Evolutionary conservation across 2,113 vertebrate species (phyloP).

Genomic region (Natator depressus): DNA sequence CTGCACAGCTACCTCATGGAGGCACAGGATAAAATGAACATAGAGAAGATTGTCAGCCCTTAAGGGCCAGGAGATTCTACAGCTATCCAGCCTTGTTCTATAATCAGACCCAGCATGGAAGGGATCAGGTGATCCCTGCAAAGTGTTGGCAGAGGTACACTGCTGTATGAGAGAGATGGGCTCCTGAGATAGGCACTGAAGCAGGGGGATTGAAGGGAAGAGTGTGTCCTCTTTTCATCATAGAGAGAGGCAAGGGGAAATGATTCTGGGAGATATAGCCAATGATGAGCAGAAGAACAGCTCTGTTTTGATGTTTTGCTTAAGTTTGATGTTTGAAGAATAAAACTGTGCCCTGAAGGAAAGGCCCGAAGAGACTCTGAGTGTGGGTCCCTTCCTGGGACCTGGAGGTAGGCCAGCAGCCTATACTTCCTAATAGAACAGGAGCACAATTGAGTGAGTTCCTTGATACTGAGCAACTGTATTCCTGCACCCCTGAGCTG

Average conservation of each 20-base stretch:
- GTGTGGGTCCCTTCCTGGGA: not conserved
- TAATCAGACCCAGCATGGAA: not conserved
- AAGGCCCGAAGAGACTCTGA: not conserved
- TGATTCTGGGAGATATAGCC: not conserved
- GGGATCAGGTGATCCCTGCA: not conserved
- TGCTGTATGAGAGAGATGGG: not conserved
- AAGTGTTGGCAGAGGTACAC: not conserved
- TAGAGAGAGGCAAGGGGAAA: not conserved
- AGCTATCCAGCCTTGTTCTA: not conserved
- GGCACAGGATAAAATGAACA: not conserved
- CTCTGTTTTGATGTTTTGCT: not conserved
- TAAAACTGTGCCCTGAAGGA: not conserved
- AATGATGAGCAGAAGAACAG: not conserved
- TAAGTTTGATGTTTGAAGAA: not conserved
- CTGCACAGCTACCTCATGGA: fast-evolving
- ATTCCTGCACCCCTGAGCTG: not conserved
- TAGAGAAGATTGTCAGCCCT: not conserved
- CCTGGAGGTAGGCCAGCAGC: not conserved
- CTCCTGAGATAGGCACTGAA: not conserved
- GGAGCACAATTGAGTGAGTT: fast-evolving
- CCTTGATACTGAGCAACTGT: fast-evolving
- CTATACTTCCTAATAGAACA: not conserved
- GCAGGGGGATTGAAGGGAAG: not conserved
- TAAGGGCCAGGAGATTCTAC: not conserved
- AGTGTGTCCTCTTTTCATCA: not conserved